phyloP scores from a whole-genome alignment of 2,113 vertebrate species.

The Piprites chloris region DNA sequence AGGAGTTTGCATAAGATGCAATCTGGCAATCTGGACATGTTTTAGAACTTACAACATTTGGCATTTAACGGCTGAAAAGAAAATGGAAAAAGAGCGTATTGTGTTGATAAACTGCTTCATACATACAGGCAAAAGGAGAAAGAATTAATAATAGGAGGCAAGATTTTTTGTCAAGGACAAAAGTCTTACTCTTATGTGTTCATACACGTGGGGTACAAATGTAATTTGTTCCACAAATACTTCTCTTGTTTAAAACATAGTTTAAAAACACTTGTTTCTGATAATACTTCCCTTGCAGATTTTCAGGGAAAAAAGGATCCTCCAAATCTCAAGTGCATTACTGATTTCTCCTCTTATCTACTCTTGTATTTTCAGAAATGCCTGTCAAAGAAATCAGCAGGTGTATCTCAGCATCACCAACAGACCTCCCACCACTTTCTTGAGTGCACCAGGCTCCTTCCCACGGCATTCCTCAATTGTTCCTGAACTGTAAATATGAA shows the following conservation, averaged over 20 bases:
- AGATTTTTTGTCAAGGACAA: not conserved
- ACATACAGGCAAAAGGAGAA: not conserved
- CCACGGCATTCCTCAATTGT: not conserved
- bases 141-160: not conserved
- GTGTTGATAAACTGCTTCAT: not conserved
- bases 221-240: not conserved
- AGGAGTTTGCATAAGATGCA: not conserved
- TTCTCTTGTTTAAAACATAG: not conserved
- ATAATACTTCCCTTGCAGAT: not conserved
- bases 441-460: not conserved
- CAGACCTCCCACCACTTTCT: not conserved
- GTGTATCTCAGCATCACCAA: not conserved
- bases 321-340: not conserved
- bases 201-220: not conserved
- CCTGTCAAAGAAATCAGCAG: not conserved
- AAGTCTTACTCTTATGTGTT: not conserved
- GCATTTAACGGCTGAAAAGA: not conserved
- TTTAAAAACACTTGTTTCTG: not conserved
- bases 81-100: not conserved
- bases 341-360: not conserved
- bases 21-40: not conserved
- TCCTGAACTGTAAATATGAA: not conserved
- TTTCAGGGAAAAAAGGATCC: not conserved
- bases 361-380: not conserved
- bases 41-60: not conserved